Conservation (phyloP, 1,140 invertebrate species). For the Aphis gossypii region DNA sequence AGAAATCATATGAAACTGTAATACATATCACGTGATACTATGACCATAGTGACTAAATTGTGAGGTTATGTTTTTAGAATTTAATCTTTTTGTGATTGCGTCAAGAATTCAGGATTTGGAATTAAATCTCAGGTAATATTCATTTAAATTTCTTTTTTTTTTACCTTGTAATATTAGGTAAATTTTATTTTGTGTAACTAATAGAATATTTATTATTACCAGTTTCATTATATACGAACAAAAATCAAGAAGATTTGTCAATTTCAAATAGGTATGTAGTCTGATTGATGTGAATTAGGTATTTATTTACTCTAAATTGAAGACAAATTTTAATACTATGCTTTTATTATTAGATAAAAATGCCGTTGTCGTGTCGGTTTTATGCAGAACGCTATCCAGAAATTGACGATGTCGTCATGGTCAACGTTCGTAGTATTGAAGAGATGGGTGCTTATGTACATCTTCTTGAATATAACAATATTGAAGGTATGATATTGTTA, state of each 20-base stretch:
- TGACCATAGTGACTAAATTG: neutral
- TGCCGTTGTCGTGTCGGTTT: slow-evolving; percentile 96
- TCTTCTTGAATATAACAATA: slow-evolving; percentile 97
- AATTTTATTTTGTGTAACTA: neutral
- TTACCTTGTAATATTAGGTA: neutral
- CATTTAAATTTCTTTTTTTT: neutral
- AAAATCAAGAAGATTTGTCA: neutral
- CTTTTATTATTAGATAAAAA: slow-evolving; percentile 64
- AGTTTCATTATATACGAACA: neutral
- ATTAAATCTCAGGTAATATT: neutral
- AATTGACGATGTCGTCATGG: slow-evolving; percentile 99
- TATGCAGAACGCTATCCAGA: slow-evolving; percentile 98
- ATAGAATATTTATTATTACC: neutral
- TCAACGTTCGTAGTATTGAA: slow-evolving; percentile 96
- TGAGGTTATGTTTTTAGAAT: slow-evolving; percentile 50
- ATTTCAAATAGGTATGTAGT: neutral
- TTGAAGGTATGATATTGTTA: slow-evolving; percentile 94
- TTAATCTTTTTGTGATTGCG: slow-evolving; percentile 39
- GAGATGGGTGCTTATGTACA: slow-evolving; percentile 99
- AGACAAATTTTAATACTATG: neutral
- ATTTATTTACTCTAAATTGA: neutral
- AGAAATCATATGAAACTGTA: neutral
- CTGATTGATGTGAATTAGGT: neutral
- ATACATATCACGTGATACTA: neutral
- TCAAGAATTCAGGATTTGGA: neutral